Evolutionary conservation across 2,113 vertebrate genomes (phyloP).

Genomic region (Labeo rohita): DNA sequence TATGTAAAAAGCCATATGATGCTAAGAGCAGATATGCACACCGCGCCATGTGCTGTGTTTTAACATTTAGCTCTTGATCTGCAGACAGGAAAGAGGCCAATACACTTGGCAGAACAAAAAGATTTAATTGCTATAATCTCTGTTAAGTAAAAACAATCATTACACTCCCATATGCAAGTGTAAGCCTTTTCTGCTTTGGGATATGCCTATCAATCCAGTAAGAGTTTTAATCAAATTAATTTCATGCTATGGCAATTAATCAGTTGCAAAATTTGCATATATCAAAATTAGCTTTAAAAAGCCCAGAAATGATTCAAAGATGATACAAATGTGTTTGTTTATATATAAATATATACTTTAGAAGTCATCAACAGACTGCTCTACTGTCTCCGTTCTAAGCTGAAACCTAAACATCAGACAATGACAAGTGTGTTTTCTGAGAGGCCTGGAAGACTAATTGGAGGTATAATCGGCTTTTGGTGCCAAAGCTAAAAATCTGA

Average conservation of each 20-base stretch:
- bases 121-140: conserved; percentile 37
- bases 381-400: not conserved
- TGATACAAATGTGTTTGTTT: no score
- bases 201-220: not conserved
- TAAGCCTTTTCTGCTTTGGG: not conserved
- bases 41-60: conserved; percentile 73
- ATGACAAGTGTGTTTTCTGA: conserved; percentile 41
- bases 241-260: not conserved
- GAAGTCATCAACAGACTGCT: not conserved
- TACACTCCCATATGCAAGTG: not conserved
- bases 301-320: not conserved
- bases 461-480: conserved; percentile 60
- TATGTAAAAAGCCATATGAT: conserved; percentile 79
- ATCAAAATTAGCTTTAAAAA: not conserved
- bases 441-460: conserved; percentile 52
- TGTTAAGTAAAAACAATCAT: not conserved
- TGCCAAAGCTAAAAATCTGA: not conserved
- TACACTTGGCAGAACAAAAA: conserved; percentile 7
- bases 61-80: conserved; percentile 67
- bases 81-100: conserved; percentile 40
- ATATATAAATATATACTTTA: not conserved
- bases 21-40: conserved; percentile 79
- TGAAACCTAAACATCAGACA: conserved; percentile 3
- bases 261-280: not conserved
- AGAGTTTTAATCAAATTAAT: not conserved